Percentiles rank a stretch among this genome's conserved stretches.
phyloP scores from a whole-genome alignment of 1,140 invertebrate genomes.

The Caenorhabditis brenneri region DNA sequence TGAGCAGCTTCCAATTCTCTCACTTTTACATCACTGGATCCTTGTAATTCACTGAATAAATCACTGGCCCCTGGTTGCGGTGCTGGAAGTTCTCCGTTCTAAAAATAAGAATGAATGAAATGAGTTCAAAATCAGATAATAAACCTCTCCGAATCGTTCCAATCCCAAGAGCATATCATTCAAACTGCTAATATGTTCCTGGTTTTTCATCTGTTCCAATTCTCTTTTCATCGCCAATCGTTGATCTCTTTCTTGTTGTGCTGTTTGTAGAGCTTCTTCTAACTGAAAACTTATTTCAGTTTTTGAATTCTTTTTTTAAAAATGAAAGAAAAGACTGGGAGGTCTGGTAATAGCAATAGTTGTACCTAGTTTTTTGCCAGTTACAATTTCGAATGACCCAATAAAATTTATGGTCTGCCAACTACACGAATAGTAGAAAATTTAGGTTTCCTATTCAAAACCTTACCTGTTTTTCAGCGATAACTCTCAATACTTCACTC shows the following conservation, averaged over 20 bases:
- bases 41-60: slow-evolving; percentile 93
- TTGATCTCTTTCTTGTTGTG: slow-evolving; percentile 91
- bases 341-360: no score
- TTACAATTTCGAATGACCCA: background rate
- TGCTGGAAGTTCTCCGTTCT: slow-evolving; percentile 43
- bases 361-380: background rate
- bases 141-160: slow-evolving; percentile 59
- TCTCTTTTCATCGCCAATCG: slow-evolving; percentile 96
- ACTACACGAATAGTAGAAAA: no score
- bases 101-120: background rate
- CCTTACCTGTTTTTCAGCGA: slow-evolving; percentile 49
- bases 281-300: no score
- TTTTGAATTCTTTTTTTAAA: no score
- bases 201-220: slow-evolving; percentile 88
- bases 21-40: slow-evolving; percentile 49
- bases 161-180: slow-evolving; percentile 85
- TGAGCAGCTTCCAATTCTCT: slow-evolving; percentile 47
- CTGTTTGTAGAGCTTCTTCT: slow-evolving; percentile 90
- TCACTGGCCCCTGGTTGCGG: slow-evolving; percentile 78
- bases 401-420: background rate
- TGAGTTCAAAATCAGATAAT: no score
- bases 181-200: slow-evolving; percentile 87
- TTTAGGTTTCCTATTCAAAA: no score
- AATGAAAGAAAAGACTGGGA: no score
- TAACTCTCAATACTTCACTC: slow-evolving; percentile 47